phyloP scores from a whole-genome alignment of 1,140 invertebrate genomes.

The Drosophila dunni region DNA sequence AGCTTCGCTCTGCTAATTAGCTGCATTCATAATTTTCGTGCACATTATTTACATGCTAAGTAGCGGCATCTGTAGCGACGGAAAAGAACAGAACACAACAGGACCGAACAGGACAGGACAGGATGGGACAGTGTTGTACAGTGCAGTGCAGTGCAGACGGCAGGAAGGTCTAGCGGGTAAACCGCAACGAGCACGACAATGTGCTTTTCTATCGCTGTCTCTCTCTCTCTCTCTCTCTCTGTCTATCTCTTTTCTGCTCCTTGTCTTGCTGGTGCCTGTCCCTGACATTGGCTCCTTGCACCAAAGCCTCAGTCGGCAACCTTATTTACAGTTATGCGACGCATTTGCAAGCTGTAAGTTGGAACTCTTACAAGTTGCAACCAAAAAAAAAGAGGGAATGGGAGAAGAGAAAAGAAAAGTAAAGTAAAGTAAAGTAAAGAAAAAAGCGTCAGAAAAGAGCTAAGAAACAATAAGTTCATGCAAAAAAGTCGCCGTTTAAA shows the following conservation, averaged over 20 bases:
- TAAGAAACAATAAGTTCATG: background rate
- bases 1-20: slow-evolving; percentile 67
- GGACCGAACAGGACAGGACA: background rate
- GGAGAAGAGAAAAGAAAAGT: slow-evolving; percentile 30
- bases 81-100: slow-evolving; percentile 37
- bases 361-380: slow-evolving; percentile 73
- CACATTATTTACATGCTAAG: slow-evolving; percentile 83
- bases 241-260: background rate
- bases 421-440: slow-evolving; percentile 14
- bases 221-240: background rate
- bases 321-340: slow-evolving; percentile 75
- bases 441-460: slow-evolving; percentile 10
- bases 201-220: background rate
- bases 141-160: too few relatives aligned
- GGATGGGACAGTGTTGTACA: slow-evolving; percentile 1
- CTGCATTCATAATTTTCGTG: slow-evolving; percentile 81
- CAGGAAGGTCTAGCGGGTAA: slow-evolving; percentile 12
- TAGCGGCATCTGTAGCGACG: slow-evolving; percentile 32
- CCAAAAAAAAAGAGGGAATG: slow-evolving; percentile 41
- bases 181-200: slow-evolving; percentile 56
- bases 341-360: slow-evolving; percentile 65
- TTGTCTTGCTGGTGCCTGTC: slow-evolving; percentile 17
- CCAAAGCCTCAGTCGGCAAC: slow-evolving; percentile 47
- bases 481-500: background rate
- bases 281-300: slow-evolving; percentile 38